phyloP scores from a whole-genome alignment of 2,797 vertebrate genomes.

The Pitangus sulphuratus region DNA sequence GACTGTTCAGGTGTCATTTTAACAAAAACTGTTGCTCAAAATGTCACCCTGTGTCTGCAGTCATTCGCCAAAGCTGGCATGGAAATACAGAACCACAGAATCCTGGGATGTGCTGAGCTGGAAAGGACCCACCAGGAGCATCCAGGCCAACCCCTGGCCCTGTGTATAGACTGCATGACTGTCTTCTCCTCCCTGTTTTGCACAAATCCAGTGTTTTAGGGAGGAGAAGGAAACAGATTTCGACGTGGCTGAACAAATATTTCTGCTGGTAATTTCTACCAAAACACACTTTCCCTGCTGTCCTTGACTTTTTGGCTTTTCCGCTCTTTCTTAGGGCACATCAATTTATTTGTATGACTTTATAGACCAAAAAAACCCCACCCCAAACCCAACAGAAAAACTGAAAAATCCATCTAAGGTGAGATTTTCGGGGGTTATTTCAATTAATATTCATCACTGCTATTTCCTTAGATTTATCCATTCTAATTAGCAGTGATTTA shows the following conservation, averaged over 20 bases:
- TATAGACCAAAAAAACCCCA: neutral
- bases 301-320: neutral
- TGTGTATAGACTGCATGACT: neutral
- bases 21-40: neutral
- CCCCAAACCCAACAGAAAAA: neutral
- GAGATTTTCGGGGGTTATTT: neutral
- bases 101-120: neutral
- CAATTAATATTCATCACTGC: conserved; percentile 50
- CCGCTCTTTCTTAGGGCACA: neutral
- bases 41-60: neutral
- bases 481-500: conserved; percentile 53
- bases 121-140: neutral
- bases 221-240: neutral
- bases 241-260: neutral
- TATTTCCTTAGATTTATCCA: conserved; percentile 26
- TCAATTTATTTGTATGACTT: neutral
- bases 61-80: neutral
- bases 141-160: neutral
- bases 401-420: neutral
- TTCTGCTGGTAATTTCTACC: neutral
- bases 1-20: neutral
- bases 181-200: neutral
- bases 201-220: neutral
- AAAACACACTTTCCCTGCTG: neutral
- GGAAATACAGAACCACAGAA: neutral